Percentiles rank a stretch among this genome's conserved stretches.
Conservation (phyloP, 1,140 invertebrate genomes). For the Papilio xuthus region DNA sequence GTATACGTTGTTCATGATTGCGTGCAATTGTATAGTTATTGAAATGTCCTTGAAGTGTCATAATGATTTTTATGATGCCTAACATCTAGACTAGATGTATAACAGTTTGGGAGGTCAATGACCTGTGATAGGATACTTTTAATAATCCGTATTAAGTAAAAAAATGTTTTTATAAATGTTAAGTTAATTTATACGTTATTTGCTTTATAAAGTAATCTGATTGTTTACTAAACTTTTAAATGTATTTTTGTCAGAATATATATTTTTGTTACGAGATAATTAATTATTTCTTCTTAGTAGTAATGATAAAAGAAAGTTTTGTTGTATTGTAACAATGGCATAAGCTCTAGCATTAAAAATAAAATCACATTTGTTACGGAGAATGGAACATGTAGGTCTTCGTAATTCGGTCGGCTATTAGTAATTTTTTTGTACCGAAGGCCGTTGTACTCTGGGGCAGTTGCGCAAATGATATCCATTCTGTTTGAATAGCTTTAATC, state of each 20-base stretch:
- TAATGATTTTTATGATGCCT: conserved; percentile 21
- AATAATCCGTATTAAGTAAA: background rate
- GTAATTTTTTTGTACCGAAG: conserved; percentile 43
- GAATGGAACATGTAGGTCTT: conserved; percentile 4
- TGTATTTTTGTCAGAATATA: no score
- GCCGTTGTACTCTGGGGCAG: conserved; percentile 33
- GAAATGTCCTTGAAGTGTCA: conserved; percentile 36
- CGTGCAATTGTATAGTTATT: conserved; percentile 35
- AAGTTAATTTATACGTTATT: no score
- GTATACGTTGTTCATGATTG: background rate
- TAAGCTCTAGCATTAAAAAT: background rate
- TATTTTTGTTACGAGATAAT: no score
- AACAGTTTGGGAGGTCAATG: background rate
- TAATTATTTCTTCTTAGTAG: no score
- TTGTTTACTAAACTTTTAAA: no score
- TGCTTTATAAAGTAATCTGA: no score
- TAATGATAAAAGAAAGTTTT: background rate
- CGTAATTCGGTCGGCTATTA: conserved; percentile 30
- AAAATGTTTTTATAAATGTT: no score
- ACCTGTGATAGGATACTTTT: background rate
- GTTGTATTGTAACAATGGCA: background rate
- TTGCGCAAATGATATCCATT: conserved; percentile 54
- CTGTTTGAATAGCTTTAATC: conserved; percentile 59
- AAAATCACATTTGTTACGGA: background rate
- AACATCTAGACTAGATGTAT: background rate